These are phyloP conservation scores for Onthophagus sagittarius DNA, from an alignment of 2,888 invertebrate genomes.

Conservation along the genomic window DNA sequence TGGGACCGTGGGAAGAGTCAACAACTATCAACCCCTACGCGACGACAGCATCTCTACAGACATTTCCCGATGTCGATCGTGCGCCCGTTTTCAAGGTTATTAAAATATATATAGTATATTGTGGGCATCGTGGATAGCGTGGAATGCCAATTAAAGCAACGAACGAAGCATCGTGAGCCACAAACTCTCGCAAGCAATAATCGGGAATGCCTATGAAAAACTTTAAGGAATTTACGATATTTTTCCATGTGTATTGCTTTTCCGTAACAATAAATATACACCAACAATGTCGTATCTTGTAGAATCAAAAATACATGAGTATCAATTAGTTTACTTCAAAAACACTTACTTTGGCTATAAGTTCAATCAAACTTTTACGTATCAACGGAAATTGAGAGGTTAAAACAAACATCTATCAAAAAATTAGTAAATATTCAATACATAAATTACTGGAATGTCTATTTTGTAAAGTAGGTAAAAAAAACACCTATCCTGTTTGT, in stretches of 20 bases:
- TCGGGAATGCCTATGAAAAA: background rate
- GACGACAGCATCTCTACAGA: background rate
- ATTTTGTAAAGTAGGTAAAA: background rate
- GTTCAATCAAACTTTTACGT: too few relatives aligned
- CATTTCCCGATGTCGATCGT: background rate
- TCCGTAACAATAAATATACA: too few relatives aligned
- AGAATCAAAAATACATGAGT: too few relatives aligned
- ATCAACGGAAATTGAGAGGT: too few relatives aligned
- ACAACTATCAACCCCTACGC: background rate
- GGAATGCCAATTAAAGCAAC: background rate
- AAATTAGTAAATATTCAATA: too few relatives aligned
- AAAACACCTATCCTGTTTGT: background rate
- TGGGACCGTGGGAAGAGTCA: background rate
- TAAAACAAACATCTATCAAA: too few relatives aligned
- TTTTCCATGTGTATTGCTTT: background rate
- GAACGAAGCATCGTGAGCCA: background rate
- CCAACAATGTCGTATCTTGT: too few relatives aligned
- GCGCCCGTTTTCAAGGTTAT: background rate
- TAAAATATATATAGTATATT: background rate
- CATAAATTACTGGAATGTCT: background rate
- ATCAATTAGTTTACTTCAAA: too few relatives aligned
- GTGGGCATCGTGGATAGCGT: background rate
- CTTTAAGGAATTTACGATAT: background rate
- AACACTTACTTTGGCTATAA: too few relatives aligned
- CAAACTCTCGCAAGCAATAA: background rate